phyloP scores from a whole-genome alignment of 1,140 invertebrate species.

The Drosophila bifasciata region DNA sequence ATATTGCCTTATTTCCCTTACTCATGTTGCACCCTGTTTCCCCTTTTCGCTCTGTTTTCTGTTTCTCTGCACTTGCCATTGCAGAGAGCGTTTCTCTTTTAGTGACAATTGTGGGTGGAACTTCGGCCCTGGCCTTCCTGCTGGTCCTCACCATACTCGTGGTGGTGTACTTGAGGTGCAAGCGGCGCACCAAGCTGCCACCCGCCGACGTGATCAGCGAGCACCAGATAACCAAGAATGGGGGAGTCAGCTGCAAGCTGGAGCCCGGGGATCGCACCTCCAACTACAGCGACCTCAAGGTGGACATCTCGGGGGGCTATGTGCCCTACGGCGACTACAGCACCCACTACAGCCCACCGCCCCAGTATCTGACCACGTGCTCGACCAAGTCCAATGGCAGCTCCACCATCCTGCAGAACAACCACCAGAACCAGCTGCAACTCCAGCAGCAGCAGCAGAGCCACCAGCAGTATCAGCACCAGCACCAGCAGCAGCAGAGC shows the following conservation, averaged over 20 bases:
- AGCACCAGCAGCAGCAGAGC: slow-evolving; percentile 35
- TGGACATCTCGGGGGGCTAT: slow-evolving; percentile 94
- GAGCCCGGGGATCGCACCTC: slow-evolving; percentile 93
- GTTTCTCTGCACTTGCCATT: not conserved
- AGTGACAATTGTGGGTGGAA: slow-evolving; percentile 75
- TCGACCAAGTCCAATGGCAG: slow-evolving; percentile 81
- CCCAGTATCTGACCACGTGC: slow-evolving; percentile 82
- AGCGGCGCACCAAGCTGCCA: slow-evolving; percentile 77
- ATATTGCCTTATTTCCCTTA: not conserved
- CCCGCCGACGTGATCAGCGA: slow-evolving; percentile 83
- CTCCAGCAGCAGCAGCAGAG: slow-evolving; percentile 73
- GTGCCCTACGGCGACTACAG: slow-evolving; percentile 94
- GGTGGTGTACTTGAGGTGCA: slow-evolving; percentile 76
- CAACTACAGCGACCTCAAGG: slow-evolving; percentile 95
- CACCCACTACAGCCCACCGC: slow-evolving; percentile 90
- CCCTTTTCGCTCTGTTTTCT: not conserved
- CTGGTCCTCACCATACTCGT: slow-evolving; percentile 73
- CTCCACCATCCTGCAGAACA: slow-evolving; percentile 78
- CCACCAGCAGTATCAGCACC: slow-evolving; percentile 61
- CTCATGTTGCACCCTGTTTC: not conserved
- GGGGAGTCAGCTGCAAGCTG: slow-evolving; percentile 74
- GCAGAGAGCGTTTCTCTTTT: slow-evolving; percentile 73
- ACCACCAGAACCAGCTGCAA: slow-evolving; percentile 79
- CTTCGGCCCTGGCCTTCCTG: slow-evolving; percentile 66
- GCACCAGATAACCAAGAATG: slow-evolving; percentile 81